Base-by-base conservation (phyloP, 2,888 invertebrate genomes). In the Thelaira solivaga region DNA sequence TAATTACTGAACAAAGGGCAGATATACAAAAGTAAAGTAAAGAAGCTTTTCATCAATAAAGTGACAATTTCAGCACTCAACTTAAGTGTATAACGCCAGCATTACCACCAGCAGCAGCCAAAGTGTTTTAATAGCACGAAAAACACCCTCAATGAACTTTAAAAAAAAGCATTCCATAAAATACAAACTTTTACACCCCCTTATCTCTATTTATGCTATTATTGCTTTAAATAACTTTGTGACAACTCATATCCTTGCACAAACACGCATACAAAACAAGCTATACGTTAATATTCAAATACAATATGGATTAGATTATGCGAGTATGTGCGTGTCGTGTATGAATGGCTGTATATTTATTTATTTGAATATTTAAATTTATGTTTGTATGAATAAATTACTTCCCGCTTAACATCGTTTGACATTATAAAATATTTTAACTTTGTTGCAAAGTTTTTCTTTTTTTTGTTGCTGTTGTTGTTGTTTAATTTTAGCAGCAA, bases 21-120 rank as follows among this genome's bases (percentile, higher is more conserved):
- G 41, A 41, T 24, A 64, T 13, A 67, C 51, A 71, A 45, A n/a
- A 16, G 5, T 29, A 18, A 2, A 26, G 16, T 4, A 49, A 75
- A 69, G 53, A 53, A 65, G 69, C 78, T 78, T 78, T 78, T 71
- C 78, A 78, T 78, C 78, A 78, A 78, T 78, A 78, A 78, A 65
- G 78, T 74, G 78, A 78, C 78, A 78, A 74, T 71, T 78, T 69
- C 71, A 74, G 74, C 78, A 78, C 78, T 78, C 59, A 61, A 51
- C 49, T 39, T 29, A 64, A 73, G 53, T 43, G 49, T n/a, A n/a
- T n/a, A 64, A 68, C 69, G 34, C 26, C 36, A 64, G 24, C 59
- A 26, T 29, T 13, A 41, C 11, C 29, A 51, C 55, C 69, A 45
- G 36, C 69, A 69, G 57, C n/a, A n/a, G 51, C 39, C n/a, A n/a